These are phyloP conservation scores for Rhegmatorhina hoffmannsi DNA, from an alignment of 2,113 vertebrate species.

Conservation along the genomic window DNA sequence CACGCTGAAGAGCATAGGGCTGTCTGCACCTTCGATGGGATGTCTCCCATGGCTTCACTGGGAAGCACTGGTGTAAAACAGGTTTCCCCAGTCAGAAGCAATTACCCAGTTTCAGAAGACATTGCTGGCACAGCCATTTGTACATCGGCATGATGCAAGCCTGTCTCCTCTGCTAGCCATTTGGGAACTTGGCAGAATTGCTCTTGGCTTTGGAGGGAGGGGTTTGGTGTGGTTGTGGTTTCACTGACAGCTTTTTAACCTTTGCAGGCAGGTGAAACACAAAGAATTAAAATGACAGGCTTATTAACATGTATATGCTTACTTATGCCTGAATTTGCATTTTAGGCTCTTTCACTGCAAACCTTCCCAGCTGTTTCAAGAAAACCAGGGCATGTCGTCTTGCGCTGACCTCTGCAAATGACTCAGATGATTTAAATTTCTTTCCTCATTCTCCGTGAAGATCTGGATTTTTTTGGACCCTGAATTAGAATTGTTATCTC, in stretches of 20 bases:
- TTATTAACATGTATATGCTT: background rate
- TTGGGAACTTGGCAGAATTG: background rate
- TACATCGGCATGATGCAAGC: background rate
- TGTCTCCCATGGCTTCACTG: background rate
- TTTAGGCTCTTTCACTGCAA: background rate
- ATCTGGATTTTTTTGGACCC: background rate
- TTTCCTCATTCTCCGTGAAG: background rate
- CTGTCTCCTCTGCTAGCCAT: background rate
- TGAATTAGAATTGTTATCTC: background rate
- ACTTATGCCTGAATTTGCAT: background rate
- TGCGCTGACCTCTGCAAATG: background rate
- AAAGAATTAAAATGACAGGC: background rate
- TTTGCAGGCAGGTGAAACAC: background rate
- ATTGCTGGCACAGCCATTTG: background rate
- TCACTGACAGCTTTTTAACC: background rate
- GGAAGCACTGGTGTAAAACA: too few relatives aligned
- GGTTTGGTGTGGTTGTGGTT: background rate
- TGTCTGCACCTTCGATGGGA: background rate
- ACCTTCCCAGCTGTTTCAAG: background rate
- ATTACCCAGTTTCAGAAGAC: background rate
- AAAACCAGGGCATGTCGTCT: background rate
- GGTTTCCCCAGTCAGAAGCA: background rate
- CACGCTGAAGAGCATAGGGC: background rate
- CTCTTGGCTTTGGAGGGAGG: background rate
- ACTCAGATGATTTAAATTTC: background rate